phyloP scores from a whole-genome alignment of 2,113 vertebrate species.

The Synodontis membranacea region DNA sequence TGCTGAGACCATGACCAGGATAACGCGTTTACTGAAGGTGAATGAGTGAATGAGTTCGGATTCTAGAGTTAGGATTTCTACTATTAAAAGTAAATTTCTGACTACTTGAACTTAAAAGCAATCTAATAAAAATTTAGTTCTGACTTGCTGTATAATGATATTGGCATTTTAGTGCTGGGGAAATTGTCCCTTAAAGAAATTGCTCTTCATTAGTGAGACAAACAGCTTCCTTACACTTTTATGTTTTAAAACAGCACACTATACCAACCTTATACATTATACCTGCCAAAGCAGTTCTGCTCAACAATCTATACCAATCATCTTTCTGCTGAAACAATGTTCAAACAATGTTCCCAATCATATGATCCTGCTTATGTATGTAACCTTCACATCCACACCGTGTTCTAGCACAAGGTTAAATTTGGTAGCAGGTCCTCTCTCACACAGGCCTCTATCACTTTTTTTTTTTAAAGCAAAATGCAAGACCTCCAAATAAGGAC shows the following conservation, averaged over 20 bases:
- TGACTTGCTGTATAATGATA: background rate
- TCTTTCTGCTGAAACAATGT: background rate
- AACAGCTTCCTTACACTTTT: background rate
- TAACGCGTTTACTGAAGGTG: background rate
- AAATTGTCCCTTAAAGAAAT: background rate
- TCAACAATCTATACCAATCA: background rate
- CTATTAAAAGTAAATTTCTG: background rate
- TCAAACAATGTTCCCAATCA: background rate
- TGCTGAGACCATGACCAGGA: background rate
- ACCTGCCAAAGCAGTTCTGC: background rate
- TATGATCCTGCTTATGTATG: background rate
- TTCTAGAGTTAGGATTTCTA: background rate
- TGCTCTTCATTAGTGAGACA: background rate
- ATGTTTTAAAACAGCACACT: background rate
- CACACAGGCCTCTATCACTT: conserved; percentile 46
- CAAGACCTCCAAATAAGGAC: conserved; percentile 89
- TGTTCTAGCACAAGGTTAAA: conserved; percentile 78
- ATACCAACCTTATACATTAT: background rate
- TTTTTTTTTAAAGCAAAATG: conserved; percentile 70
- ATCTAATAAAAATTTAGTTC: background rate
- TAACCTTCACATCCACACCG: conserved; percentile 44
- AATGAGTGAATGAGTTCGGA: background rate
- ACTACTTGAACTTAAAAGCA: background rate
- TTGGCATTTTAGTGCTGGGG: background rate
- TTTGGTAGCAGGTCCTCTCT: conserved; percentile 74